Base-by-base conservation (phyloP, 2,888 invertebrate species). In the Tenthredo scrophulariae region DNA sequence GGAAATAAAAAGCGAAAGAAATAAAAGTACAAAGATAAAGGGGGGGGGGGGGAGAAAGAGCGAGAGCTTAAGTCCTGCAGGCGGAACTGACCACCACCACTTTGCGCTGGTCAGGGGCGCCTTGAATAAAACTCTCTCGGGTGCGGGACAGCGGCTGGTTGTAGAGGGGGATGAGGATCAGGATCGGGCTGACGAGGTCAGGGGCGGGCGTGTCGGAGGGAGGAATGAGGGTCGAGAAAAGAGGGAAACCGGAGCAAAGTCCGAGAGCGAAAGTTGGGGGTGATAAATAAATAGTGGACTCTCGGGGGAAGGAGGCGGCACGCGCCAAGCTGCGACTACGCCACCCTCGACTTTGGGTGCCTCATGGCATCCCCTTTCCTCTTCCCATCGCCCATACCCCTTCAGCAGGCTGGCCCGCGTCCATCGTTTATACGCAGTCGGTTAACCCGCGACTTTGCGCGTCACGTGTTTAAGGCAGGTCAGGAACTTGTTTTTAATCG, bases 231-330 rank as follows among this genome's bases (percentile, higher is more conserved):
- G 83, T 83, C 67, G 83, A 83, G 83, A 83, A 83, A 83, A 83
- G 83, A 83, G 83, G 80, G 37, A 74, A 88, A 88, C 87, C 87
- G 67, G 74, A 80, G 85, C 86, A 84, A 88, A 88, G 88, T 89
- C 89, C 87, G 88, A 91, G 88, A 90, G 89, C 88, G 90, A 91
- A 90, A 91, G 90, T 91, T 87, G 88, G 89, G 50, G 77, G 91
- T 92, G 91, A 93, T 93, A 92, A 93, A 93, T 92, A 92, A 92
- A 92, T 92, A 93, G 91, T 92, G 92, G 92, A 92, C 92, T 83
- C 83, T 29, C 70, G 90, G 89, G 62, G 90, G 89, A 90, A 90
- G 89, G 33, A 18, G 67, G 90, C 90, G 91, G 90, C 92, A 91
- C 91, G 92, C 87, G 88, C 90, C 88, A 88, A 86, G 86, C 86